Evolutionary conservation across 2,113 vertebrate species (phyloP), one percentile per base, ranked within the genome.

Genomic region (Xenus cinereus): DNA sequence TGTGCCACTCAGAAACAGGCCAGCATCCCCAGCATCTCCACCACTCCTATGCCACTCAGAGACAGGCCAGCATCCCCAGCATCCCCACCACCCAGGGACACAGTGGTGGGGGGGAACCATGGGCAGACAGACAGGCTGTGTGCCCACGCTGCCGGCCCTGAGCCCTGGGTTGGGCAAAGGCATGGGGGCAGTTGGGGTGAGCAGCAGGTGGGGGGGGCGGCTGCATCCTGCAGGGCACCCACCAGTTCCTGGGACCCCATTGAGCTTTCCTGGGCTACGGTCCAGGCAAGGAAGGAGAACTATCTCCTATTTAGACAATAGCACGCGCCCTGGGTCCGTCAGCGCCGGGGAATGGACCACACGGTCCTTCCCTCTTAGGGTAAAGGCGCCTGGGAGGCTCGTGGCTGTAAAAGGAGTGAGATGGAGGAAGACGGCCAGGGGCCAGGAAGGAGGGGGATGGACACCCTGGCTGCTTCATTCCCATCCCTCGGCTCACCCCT

Each of bases 371-470:
- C 96, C 30, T 96, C 69, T 95, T 97, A 95, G 96, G 96, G 94
- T 92, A 97, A 97, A 95, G 92, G 87, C 41, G 84, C 56, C 90
- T 69, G 41, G 67, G 32, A 96, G 91, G 43, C 93, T 95, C 77
- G 39, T 82, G 80, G 95, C 97, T 97, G 95, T 97, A 97, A 97
- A 97, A 97, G 97, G 97, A 96, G 94, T 0, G 62, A 45, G 94
- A 93, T 43, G 62, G 69, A 95, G 24, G 76, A 76, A 95, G 78
- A 94, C 63, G 24, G 92, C 71, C 24, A 1, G 59, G 41, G 95
- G 91, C 90, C 90, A 90, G 90, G 46, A 87, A 32, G 71, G 94
- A 94, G 95, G 94, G 72, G 89, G 84, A 74, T 53, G 68, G 73
- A 95, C 6, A 4, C 48, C 60, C 80, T 86, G 0, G 0, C 35